Percentiles rank a stretch among this genome's conserved stretches.
phyloP scores from a whole-genome alignment of 2,113 vertebrate species.

The Chionodraco myersi region DNA sequence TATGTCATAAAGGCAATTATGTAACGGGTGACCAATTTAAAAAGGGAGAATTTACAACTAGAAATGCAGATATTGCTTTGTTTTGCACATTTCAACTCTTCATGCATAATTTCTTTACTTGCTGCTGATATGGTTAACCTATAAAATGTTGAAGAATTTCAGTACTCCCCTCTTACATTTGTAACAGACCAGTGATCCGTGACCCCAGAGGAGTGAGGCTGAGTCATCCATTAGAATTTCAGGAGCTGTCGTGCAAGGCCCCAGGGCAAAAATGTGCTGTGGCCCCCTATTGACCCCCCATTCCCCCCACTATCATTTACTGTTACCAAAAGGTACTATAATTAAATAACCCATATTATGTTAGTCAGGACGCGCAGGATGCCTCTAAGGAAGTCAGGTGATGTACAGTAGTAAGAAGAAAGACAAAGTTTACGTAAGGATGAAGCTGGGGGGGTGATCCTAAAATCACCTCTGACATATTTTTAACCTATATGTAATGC shows the following conservation, averaged over 20 bases:
- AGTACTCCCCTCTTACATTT: neutral
- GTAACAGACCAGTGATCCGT: conserved; percentile 9
- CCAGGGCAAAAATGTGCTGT: neutral
- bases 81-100: neutral
- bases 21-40: conserved; percentile 25
- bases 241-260: neutral
- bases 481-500: no score
- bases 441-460: no score
- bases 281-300: no score
- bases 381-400: no score
- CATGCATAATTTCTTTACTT: neutral
- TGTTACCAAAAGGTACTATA: no score
- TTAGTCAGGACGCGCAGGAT: no score
- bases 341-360: no score
- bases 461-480: no score
- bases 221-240: neutral
- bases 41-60: neutral
- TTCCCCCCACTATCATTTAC: neutral
- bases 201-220: conserved; percentile 3
- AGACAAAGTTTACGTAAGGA: no score
- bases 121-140: neutral
- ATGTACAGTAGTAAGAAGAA: no score
- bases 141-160: neutral
- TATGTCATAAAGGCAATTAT: conserved; percentile 40
- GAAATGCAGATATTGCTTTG: neutral